These are phyloP conservation scores for Apeltes quadracus DNA, from an alignment of 2,113 vertebrate species.

Conservation along the genomic window DNA sequence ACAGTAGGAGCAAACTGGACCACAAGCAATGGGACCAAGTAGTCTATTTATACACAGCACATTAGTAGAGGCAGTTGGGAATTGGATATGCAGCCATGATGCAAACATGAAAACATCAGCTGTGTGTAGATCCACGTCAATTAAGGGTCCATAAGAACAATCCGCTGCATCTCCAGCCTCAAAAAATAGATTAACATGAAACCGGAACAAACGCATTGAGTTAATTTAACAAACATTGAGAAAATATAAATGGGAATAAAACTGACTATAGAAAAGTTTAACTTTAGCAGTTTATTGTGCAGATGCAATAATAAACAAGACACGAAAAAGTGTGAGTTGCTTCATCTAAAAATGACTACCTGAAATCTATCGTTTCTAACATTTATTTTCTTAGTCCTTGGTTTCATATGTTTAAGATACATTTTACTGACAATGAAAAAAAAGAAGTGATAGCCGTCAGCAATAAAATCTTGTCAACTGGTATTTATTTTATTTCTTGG, in stretches of 20 bases:
- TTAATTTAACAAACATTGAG: not conserved
- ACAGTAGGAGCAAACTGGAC: conserved; percentile 12
- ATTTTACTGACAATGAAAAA: not conserved
- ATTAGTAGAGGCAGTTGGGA: conserved; percentile 40
- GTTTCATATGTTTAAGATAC: not conserved
- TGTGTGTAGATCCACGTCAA: not conserved
- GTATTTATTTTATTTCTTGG: not conserved
- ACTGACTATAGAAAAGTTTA: not conserved
- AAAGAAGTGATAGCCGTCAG: not conserved
- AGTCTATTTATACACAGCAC: conserved; percentile 43
- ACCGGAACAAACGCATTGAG: not conserved
- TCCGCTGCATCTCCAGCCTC: not conserved
- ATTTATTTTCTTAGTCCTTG: not conserved
- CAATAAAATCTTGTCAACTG: not conserved
- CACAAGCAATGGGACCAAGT: conserved; percentile 5
- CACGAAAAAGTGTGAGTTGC: not conserved
- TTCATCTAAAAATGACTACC: not conserved
- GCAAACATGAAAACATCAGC: conserved; percentile 52
- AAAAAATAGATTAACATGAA: conserved; percentile 16
- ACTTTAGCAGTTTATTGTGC: not conserved
- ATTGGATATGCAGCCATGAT: conserved; percentile 48
- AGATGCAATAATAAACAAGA: too few species aligned
- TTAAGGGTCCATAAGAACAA: conserved; percentile 10
- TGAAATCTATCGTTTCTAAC: not conserved
- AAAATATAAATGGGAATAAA: not conserved